Conservation (phyloP, 2,888 invertebrate species). For the Meloe dianella region DNA sequence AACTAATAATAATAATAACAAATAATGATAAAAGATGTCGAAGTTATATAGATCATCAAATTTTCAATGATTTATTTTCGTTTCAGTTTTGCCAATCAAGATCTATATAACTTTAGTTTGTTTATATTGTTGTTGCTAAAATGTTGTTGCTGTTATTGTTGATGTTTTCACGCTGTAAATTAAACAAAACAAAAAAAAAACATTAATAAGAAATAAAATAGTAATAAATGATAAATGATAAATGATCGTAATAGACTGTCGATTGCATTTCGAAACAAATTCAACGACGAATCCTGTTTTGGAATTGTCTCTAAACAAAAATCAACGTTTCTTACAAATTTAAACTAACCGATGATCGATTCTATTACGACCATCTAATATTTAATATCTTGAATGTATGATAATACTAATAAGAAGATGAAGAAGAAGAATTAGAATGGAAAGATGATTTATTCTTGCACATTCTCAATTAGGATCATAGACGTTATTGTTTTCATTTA, state of each 20-base stretch:
- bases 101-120: constrained; percentile 46
- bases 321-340: not conserved
- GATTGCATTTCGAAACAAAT: not conserved
- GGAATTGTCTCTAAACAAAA: too few relatives aligned
- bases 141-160: constrained; percentile 60
- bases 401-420: constrained; percentile 1
- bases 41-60: not conserved
- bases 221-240: constrained; percentile 6
- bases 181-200: not conserved
- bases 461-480: not conserved
- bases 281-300: not conserved
- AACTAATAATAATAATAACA: constrained; percentile 11
- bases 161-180: constrained; percentile 49
- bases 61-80: not conserved
- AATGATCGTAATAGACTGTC: constrained; percentile 22
- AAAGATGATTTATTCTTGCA: not conserved
- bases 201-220: not conserved
- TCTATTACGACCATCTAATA: not conserved
- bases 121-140: constrained; percentile 58
- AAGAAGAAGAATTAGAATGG: not conserved
- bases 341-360: not conserved
- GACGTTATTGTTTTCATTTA: not conserved
- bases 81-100: constrained; percentile 15
- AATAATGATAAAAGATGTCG: not conserved
- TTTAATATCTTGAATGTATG: not conserved